Conservation (phyloP, 53 echinoderm and acorn worm species). For the Echinarachnius parma region DNA sequence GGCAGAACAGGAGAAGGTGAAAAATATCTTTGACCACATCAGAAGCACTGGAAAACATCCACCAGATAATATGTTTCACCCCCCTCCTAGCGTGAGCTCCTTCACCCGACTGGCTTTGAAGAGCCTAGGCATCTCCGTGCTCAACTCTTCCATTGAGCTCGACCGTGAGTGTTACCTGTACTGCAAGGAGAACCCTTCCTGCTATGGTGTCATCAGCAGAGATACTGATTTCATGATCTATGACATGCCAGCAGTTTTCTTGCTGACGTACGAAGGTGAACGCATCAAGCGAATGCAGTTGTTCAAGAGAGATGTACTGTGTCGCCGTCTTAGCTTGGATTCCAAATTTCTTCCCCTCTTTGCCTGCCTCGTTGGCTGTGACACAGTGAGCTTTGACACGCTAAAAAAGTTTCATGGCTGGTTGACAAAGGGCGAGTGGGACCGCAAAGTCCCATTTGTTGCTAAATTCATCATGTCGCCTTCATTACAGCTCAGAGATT, state of each 20-base stretch:
- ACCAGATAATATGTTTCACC: conserved; percentile 15
- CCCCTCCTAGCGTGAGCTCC: conserved; percentile 37
- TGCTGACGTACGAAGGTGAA: conserved; percentile 17
- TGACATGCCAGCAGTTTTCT: conserved; percentile 50
- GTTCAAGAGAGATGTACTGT: conserved; percentile 45
- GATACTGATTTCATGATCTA: conserved; percentile 74
- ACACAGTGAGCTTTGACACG: conserved; percentile 28
- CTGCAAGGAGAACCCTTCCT: conserved; percentile 35
- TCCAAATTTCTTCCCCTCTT: conserved; percentile 53
- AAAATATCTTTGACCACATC: conserved; percentile 49
- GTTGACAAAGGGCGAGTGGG: conserved; percentile 27
- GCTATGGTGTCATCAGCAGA: conserved; percentile 60
- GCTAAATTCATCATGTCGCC: conserved; percentile 34
- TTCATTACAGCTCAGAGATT: conserved; percentile 19
- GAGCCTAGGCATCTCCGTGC: conserved; percentile 44
- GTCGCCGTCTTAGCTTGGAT: conserved; percentile 41
- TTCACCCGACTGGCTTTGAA: conserved; percentile 43
- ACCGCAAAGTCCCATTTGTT: conserved; percentile 20
- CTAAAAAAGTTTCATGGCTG: conserved; percentile 43
- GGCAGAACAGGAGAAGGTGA: conserved; percentile 28
- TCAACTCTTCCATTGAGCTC: conserved; percentile 49
- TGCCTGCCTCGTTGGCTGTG: conserved; percentile 68
- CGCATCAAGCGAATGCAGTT: conserved; percentile 30
- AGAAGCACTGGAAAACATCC: conserved; percentile 54
- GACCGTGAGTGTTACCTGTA: conserved; percentile 52